phyloP scores from a whole-genome alignment of 2,888 invertebrate species.

The Hyposoter dolosus region DNA sequence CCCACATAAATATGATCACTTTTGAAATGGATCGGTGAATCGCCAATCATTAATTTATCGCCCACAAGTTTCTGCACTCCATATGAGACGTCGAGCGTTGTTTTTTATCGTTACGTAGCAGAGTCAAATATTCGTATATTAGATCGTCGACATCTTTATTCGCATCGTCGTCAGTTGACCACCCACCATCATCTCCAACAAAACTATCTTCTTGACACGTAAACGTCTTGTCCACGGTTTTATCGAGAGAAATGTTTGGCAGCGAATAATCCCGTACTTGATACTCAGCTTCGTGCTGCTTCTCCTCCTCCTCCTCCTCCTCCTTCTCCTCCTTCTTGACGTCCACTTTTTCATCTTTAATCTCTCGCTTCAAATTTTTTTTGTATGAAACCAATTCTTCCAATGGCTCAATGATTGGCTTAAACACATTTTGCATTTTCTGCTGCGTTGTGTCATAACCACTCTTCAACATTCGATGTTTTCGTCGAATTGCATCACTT shows the following conservation, averaged over 20 bases:
- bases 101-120: background rate
- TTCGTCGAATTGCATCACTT: too few relatives aligned
- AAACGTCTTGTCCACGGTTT: background rate
- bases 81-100: background rate
- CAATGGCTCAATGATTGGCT: too few relatives aligned
- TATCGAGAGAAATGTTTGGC: background rate
- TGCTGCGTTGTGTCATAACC: too few relatives aligned
- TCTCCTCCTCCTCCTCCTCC: background rate
- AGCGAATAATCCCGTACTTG: too few relatives aligned
- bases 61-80: conserved; percentile 42
- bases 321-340: background rate
- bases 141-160: background rate
- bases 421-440: too few relatives aligned
- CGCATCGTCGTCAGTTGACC: background rate
- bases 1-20: conserved; percentile 9
- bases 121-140: background rate
- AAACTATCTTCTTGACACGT: background rate
- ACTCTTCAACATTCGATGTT: too few relatives aligned
- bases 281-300: background rate
- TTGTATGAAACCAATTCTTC: too few relatives aligned
- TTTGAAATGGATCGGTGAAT: conserved; percentile 46
- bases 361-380: too few relatives aligned
- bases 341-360: too few relatives aligned
- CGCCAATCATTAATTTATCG: conserved; percentile 52
- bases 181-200: too few relatives aligned